Percentiles rank a stretch among this genome's conserved stretches.
phyloP scores from a whole-genome alignment of 2,797 vertebrate genomes.

The Poeciliopsis paucimaculata region DNA sequence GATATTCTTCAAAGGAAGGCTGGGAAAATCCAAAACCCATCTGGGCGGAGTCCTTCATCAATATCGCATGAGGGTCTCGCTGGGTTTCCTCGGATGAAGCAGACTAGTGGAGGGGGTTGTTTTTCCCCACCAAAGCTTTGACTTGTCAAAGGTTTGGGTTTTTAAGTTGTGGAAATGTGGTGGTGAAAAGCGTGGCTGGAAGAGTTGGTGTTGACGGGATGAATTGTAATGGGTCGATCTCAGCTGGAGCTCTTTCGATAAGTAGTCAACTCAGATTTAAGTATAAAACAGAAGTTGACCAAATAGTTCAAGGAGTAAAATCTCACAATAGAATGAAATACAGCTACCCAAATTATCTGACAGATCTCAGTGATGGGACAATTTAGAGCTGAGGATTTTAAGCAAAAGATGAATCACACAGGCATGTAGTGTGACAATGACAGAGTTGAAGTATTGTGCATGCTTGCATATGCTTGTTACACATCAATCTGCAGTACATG shows the following conservation, averaged over 20 bases:
- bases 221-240: constrained; percentile 36
- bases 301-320: not conserved
- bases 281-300: not conserved
- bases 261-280: not conserved
- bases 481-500: too few species aligned
- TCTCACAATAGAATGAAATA: not conserved
- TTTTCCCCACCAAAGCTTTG: constrained; percentile 48
- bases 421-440: not conserved
- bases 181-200: constrained; percentile 33
- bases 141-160: constrained; percentile 32
- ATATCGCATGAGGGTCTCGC: constrained; percentile 72
- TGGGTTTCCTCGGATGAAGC: constrained; percentile 60
- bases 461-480: too few species aligned
- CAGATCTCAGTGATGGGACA: not conserved
- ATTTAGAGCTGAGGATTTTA: not conserved
- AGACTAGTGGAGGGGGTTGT: constrained; percentile 44
- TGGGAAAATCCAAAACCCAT: constrained; percentile 73
- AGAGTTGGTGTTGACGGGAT: constrained; percentile 43
- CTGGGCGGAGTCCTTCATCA: constrained; percentile 77
- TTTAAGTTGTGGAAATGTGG: constrained; percentile 50
- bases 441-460: not conserved
- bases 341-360: not conserved
- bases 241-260: constrained; percentile 32
- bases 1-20: constrained; percentile 76
- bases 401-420: not conserved